Evolutionary conservation across 2,888 invertebrate species (phyloP), one percentile per base, ranked within the genome.

Genomic region (Agriopis marginaria): DNA sequence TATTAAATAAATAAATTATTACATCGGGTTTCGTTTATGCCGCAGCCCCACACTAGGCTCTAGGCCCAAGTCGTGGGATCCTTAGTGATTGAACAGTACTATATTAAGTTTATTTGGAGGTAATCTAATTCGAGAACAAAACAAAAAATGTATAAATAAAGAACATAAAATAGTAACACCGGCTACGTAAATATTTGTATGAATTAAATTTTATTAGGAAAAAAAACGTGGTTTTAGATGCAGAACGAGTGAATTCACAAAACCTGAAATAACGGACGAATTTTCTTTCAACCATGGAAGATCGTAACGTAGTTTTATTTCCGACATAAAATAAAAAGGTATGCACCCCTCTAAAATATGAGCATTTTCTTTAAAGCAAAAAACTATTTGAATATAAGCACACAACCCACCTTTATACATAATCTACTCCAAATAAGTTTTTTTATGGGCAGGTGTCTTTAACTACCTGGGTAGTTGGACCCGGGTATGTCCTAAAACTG

Each of bases 301-400:
- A 39, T 68, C 63, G 63, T 68, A 63, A 68, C 39, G 11, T 63
- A 63, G 67, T 67, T 67, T 67, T 67, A 67, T 67, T 44, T 58
- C 53, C 14, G 58, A 32, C 67, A 51, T 67, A 67, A 67, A 67
- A 56, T 54, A 14, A 54, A 49, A 17, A 55, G 9, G 50, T 42
- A 49, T 54, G 65, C 58, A 32, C 50, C 65, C 65, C 44, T 65
- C 51, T 59, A 59, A 51, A 44, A 65, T 51, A 65, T 65, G 32
- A 65, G 65, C 9, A 6, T 51, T 63, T 65, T 58, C 14, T n/a
- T 11, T 59, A 12, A 40, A 11, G 54, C 32, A 47, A 44, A 62
- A 62, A 9, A 39, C 17, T 60, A 9, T 10, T 12, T 49, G 49
- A 50, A 14, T 60, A 40, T 12, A 60, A 49, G 11, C 17, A 32